Evolutionary conservation across 2,888 invertebrate species (phyloP), one percentile per base, ranked within the genome.

Genomic region (Tupiocoris notatus): DNA sequence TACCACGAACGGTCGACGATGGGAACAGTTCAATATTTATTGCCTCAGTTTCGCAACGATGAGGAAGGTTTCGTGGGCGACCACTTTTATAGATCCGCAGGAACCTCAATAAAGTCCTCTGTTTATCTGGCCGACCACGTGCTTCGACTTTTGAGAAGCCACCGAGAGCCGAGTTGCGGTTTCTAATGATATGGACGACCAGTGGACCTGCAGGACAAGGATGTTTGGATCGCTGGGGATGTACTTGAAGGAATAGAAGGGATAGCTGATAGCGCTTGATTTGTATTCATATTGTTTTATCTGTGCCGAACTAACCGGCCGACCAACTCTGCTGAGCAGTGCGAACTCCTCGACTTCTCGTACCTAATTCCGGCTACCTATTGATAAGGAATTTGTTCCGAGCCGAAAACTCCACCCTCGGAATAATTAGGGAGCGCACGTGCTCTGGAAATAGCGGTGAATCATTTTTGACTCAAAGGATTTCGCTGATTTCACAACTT

Each of bases 211-310:
- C 12, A 39, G 6, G 39, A 39, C 39, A 3, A 39, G 39, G 39
- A 39, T 39, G 39, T 39, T 12, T 39, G 39, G 12, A 39, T 7
- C 12, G 39, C 12, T 59, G 9, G 59, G 17, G 1, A 39, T 21
- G 66, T 39, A 1, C 64, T 64, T 3, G 18, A 54, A 66, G 39
- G n/a, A 1, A 9, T 66, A 20, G 39, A 23, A 16, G 54, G 66
- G 58, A 59, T 63, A 39, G 22, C 73, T 73, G 73, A 73, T 73
- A 73, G 63, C 39, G 20, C 18, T 62, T 73, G 73, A 73, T 73
- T 73, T 73, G 73, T 73, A 73, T 73, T 73, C 73, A 73, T 73
- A 73, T 73, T 73, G 73, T 63, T 73, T 73, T 73, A 73, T 73
- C 73, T 73, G 54, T 56, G 73, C 54, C 73, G 22, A 18, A 7